Evolutionary conservation across 2,113 vertebrate genomes (phyloP).

Genomic region (Gavia stellata): DNA sequence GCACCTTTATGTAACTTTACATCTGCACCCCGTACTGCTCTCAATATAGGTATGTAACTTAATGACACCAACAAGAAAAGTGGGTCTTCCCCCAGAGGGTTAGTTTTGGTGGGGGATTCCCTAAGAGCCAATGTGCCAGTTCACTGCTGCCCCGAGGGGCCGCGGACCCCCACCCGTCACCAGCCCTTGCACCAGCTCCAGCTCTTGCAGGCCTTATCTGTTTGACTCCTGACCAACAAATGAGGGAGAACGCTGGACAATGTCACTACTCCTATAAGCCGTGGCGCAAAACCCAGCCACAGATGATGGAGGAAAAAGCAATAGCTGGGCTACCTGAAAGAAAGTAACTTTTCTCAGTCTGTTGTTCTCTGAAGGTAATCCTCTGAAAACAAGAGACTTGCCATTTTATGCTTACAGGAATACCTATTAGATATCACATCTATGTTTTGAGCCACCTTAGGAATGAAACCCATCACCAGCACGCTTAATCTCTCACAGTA

Average conservation of each 20-base stretch:
- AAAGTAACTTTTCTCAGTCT: neutral
- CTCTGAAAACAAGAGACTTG: neutral
- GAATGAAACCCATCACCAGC: neutral
- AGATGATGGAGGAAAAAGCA: neutral
- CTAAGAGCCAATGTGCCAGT: neutral
- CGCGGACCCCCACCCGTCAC: fast-evolving
- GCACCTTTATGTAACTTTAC: neutral
- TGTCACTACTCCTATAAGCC: neutral
- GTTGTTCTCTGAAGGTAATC: neutral
- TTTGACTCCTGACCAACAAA: neutral
- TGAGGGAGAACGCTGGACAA: neutral
- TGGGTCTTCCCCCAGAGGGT: neutral
- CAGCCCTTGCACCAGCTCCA: neutral
- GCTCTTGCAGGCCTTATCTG: neutral
- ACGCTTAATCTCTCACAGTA: neutral
- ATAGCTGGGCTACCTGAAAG: neutral
- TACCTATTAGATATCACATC: neutral
- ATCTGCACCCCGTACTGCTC: neutral
- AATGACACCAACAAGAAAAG: neutral
- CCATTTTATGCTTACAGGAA: neutral
- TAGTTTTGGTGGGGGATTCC: neutral
- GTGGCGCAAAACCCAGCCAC: neutral
- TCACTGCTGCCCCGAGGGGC: neutral
- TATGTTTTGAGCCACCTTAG: neutral
- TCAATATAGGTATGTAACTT: neutral